phyloP scores from a whole-genome alignment of 2,888 invertebrate genomes.

The Julus scandinavius region DNA sequence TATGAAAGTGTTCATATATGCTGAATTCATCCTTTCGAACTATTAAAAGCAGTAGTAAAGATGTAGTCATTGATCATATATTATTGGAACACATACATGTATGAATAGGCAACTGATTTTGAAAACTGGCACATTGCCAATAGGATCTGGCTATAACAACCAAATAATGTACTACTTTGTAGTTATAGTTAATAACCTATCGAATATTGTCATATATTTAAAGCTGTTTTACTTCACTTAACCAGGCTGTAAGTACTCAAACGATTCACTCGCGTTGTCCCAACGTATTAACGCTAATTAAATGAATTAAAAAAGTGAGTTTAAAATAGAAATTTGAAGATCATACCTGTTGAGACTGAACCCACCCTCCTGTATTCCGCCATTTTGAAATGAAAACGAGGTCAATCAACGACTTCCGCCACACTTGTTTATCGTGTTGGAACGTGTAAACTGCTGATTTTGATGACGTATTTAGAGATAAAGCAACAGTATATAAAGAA shows the following conservation, averaged over 20 bases:
- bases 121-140: neutral
- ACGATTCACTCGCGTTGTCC: neutral
- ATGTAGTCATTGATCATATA: too few relatives aligned
- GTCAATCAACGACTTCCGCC: neutral
- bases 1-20: too few relatives aligned
- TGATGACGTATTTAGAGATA: neutral
- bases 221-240: neutral
- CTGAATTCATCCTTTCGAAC: too few relatives aligned
- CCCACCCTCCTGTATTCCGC: constrained; percentile 53
- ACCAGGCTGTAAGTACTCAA: too few relatives aligned
- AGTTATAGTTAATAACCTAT: neutral
- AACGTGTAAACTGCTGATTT: neutral
- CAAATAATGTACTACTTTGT: neutral
- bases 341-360: constrained; percentile 52
- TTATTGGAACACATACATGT: neutral
- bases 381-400: constrained; percentile 52
- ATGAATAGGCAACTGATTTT: neutral
- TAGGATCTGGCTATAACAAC: neutral
- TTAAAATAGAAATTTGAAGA: neutral
- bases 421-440: neutral
- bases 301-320: neutral
- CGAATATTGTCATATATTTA: neutral
- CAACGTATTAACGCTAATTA: neutral
- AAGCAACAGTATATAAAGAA: neutral
- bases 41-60: too few relatives aligned